These are phyloP conservation scores for Drosophila orena DNA, from an alignment of 1,140 invertebrate species.

Conservation along the genomic window DNA sequence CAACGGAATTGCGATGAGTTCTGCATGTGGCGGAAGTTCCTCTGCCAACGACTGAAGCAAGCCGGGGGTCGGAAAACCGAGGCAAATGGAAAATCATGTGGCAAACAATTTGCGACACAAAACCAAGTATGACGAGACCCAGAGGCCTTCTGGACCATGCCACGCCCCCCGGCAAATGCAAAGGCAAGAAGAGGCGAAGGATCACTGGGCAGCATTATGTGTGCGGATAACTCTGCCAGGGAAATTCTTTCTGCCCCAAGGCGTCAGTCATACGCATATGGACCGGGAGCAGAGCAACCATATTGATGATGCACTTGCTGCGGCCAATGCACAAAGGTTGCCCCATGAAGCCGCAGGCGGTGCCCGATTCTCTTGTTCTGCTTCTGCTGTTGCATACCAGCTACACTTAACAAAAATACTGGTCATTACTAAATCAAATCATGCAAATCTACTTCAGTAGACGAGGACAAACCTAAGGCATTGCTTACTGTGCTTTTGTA, in stretches of 20 bases:
- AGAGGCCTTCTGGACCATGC: conserved; percentile 16
- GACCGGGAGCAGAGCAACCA: conserved; percentile 16
- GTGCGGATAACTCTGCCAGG: conserved; percentile 38
- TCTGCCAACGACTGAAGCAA: conserved; percentile 53
- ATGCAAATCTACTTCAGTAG: too few species aligned
- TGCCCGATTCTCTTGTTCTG: conserved; percentile 43
- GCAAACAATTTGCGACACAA: conserved; percentile 10
- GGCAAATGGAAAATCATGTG: conserved; percentile 31
- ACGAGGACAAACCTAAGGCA: too few species aligned
- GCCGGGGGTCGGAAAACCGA: conserved; percentile 21
- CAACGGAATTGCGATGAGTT: conserved; percentile 11
- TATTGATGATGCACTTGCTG: conserved; percentile 79
- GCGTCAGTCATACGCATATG: conserved; percentile 45
- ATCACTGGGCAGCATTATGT: conserved; percentile 24
- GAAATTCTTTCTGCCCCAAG: conserved; percentile 41
- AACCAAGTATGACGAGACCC: conserved; percentile 9
- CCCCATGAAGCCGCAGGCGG: conserved; percentile 8
- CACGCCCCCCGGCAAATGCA: conserved; percentile 35
- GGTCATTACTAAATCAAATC: too few species aligned
- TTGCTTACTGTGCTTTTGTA: too few species aligned
- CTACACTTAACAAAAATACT: conserved; percentile 21
- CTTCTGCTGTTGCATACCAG: neutral
- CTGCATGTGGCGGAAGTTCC: conserved; percentile 2
- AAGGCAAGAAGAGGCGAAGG: conserved; percentile 56
- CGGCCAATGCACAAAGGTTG: conserved; percentile 45